A percentile compares a stretch with the other conserved stretches of the same genome.
These are phyloP conservation scores for Leptonema lineaticorne DNA, from an alignment of 1,140 invertebrate species.

Conservation along the genomic window DNA sequence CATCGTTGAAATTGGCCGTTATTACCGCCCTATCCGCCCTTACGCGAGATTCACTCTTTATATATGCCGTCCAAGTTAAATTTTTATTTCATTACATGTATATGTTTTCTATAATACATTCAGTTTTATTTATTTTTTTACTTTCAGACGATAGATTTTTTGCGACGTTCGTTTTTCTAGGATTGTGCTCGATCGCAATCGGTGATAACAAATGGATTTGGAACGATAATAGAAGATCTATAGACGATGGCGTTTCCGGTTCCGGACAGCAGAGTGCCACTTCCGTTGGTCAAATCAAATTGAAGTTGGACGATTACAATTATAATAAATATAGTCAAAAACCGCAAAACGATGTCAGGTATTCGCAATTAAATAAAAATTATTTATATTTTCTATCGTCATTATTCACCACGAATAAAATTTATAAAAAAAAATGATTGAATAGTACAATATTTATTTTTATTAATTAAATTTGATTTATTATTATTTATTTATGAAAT, in stretches of 20 bases:
- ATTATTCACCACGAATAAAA: no score
- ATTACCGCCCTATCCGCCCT: not conserved
- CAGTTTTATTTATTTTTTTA: not conserved
- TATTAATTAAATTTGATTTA: no score
- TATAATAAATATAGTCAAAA: conserved; percentile 35
- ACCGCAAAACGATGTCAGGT: conserved; percentile 20
- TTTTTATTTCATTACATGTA: not conserved
- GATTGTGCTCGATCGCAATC: not conserved
- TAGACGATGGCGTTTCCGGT: conserved; percentile 13
- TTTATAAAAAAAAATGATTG: no score
- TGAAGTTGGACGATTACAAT: conserved; percentile 37
- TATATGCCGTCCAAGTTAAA: not conserved
- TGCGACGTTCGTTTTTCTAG: not conserved
- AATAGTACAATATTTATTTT: no score
- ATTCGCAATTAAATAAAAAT: not conserved
- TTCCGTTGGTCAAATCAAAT: conserved; percentile 28
- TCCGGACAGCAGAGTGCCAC: conserved; percentile 1
- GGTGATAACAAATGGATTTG: conserved; percentile 38
- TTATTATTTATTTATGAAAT: no score
- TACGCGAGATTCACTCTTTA: not conserved
- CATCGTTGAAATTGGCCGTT: conserved; percentile 5
- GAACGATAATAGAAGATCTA: conserved; percentile 34
- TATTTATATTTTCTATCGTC: no score
- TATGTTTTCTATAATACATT: not conserved
- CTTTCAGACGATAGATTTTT: not conserved